Evolutionary conservation across 2,797 vertebrate genomes (phyloP), one percentile per base, ranked within the genome.

Genomic region (Helicolenus hilgendorfi): DNA sequence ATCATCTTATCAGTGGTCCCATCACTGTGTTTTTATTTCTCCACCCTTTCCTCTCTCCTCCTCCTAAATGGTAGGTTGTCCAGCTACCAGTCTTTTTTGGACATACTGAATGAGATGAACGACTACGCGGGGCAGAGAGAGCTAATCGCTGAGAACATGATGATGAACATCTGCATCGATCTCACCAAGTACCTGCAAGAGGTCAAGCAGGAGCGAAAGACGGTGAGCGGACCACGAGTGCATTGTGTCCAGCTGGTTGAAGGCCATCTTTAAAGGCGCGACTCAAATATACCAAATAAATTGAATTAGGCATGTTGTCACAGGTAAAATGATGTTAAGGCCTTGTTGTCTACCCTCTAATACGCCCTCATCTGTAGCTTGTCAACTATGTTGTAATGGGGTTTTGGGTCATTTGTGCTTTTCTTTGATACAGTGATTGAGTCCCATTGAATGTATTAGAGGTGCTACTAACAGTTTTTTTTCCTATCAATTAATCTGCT

Each of bases 41-140:
- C 83, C 90, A 77, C 92, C 92, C 87, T 89, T 92, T 89, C 89
- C 89, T 87, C 59, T 78, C 80, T 53, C 80, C 73, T 69, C 69
- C 78, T 63, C 36, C 73, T 70, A 36, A 84, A 77, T 72, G 55
- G 59, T 69, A 98, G 98, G 94, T 97, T 98, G 70, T 98, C 98
- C 81, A 98, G 98, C 93, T 98, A 98, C 81, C 98, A 98, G 94
- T 96, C 98, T 1, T 98, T 98, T 67, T 73, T 98, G 85, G 98
- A 98, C 72, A 96, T 98, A 85, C 96, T 98, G 77, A 98, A 98
- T 31, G 98, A 99, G 95, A 97, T 97, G 91, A 98, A 98, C 0
- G 98, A 99, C 94, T 98, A 98, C 0, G 98, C 98, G 0, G 98
- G 98, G 38, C 98, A 99, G 97, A 94, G 98, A 64, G 98, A 99